Evolutionary conservation across 2,888 invertebrate species (phyloP).

Genomic region (Lasioglossum vierecki): DNA sequence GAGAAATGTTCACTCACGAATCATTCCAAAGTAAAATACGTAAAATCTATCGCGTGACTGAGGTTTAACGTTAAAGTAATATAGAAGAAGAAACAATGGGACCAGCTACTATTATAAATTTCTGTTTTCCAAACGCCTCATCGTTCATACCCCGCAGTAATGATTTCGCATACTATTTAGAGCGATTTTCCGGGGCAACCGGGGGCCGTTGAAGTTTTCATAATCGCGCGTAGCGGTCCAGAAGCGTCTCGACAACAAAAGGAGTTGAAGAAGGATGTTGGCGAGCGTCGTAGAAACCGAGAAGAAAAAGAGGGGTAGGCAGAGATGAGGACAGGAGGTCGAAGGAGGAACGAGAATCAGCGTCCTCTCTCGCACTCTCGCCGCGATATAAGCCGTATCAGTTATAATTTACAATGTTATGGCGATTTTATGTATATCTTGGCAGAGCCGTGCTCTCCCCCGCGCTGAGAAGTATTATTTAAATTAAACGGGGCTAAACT

Average conservation of each 20-base stretch:
- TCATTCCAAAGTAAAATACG: no score
- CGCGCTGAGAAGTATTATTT: conserved; percentile 83
- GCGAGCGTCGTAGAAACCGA: background rate
- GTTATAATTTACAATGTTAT: conserved; percentile 84
- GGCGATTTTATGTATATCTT: conserved; percentile 84
- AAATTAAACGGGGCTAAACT: conserved; percentile 84
- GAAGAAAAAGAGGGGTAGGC: background rate
- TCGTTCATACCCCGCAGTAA: no score
- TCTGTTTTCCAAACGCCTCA: no score
- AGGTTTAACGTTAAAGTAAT: no score
- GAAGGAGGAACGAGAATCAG: conserved; percentile 7
- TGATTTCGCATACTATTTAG: no score
- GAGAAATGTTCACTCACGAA: no score
- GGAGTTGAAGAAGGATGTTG: conserved; percentile 31
- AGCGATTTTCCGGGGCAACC: background rate
- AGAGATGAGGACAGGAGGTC: conserved; percentile 28
- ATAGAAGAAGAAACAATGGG: no score
- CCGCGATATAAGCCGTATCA: conserved; percentile 83
- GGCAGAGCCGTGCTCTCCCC: conserved; percentile 72
- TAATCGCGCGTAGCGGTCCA: conserved; percentile 63
- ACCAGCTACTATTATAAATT: no score
- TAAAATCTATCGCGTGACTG: no score
- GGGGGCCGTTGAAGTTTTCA: conserved; percentile 12
- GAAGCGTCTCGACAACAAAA: conserved; percentile 23
- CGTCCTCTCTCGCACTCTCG: conserved; percentile 36